Conservation (phyloP, 1,140 invertebrate genomes). For the Chrysoperla carnea region DNA sequence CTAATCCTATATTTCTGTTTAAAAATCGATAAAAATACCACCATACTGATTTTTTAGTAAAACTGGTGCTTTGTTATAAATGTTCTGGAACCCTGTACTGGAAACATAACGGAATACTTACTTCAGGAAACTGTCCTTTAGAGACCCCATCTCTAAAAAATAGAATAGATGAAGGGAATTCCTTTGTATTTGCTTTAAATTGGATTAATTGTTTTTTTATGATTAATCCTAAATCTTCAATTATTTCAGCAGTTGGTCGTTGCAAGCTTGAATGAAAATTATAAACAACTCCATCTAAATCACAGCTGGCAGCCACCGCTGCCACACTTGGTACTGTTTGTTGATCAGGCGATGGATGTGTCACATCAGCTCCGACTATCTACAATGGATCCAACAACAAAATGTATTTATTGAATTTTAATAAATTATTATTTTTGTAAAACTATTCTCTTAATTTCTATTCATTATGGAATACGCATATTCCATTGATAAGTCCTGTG, state of each 20-base stretch:
- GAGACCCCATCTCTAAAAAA: conserved; percentile 79
- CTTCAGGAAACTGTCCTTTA: conserved; percentile 65
- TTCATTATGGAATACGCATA: too few species aligned
- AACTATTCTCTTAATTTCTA: too few species aligned
- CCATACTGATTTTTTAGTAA: too few species aligned
- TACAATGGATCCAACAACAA: too few species aligned
- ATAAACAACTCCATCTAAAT: conserved; percentile 42
- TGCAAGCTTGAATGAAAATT: conserved; percentile 54
- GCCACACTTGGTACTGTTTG: conserved; percentile 59
- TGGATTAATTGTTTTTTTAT: conserved; percentile 31
- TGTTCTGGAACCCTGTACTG: too few species aligned
- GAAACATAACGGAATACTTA: too few species aligned
- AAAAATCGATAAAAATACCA: too few species aligned
- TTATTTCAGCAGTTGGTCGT: conserved; percentile 41
- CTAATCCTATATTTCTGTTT: too few species aligned
- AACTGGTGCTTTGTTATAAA: too few species aligned
- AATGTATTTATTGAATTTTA: too few species aligned
- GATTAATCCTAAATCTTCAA: conserved; percentile 54
- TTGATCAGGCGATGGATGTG: conserved; percentile 63
- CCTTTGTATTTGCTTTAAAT: neutral
- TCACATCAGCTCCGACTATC: conserved; percentile 68
- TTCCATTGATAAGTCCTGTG: too few species aligned
- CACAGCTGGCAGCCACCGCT: conserved; percentile 57
- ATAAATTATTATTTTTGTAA: too few species aligned
- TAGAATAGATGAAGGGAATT: conserved; percentile 26